phyloP scores from a whole-genome alignment of 2,797 vertebrate species.

The Podargus strigoides region DNA sequence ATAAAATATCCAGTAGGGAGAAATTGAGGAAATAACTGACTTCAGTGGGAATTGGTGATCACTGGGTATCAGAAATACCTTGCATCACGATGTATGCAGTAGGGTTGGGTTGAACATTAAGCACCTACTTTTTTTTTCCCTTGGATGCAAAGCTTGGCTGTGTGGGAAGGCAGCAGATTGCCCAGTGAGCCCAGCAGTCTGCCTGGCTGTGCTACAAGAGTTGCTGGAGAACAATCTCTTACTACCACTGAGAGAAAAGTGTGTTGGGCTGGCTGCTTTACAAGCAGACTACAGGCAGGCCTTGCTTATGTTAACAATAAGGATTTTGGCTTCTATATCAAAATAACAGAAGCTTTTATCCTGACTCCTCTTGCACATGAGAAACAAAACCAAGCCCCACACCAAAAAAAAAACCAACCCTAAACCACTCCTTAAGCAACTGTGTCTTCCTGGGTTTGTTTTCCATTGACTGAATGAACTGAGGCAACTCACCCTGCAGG shows the following conservation, averaged over 20 bases:
- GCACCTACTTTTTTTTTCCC: background rate
- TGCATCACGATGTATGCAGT: background rate
- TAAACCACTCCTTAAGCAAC: fast-evolving
- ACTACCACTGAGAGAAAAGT: too few relatives aligned
- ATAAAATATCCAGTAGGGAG: background rate
- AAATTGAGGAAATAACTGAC: background rate
- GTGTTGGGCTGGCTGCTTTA: background rate
- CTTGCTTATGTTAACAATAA: fast-evolving
- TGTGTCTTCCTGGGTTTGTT: background rate
- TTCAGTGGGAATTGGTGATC: background rate
- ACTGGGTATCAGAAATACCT: background rate
- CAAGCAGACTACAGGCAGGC: background rate
- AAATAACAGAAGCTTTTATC: background rate
- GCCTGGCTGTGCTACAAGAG: background rate
- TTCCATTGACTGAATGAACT: background rate
- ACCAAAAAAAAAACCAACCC: too few relatives aligned
- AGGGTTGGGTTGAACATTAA: background rate
- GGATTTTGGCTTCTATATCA: background rate
- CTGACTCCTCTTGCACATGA: background rate
- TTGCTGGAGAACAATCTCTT: background rate
- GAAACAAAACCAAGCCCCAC: too few relatives aligned
- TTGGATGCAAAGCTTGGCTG: background rate
- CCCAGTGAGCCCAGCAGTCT: background rate
- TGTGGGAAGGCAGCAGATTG: background rate
- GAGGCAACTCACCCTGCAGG: background rate